Evolutionary conservation across 2,113 vertebrate genomes (phyloP), one percentile per base, ranked within the genome.

Genomic region (Pitta sordida): DNA sequence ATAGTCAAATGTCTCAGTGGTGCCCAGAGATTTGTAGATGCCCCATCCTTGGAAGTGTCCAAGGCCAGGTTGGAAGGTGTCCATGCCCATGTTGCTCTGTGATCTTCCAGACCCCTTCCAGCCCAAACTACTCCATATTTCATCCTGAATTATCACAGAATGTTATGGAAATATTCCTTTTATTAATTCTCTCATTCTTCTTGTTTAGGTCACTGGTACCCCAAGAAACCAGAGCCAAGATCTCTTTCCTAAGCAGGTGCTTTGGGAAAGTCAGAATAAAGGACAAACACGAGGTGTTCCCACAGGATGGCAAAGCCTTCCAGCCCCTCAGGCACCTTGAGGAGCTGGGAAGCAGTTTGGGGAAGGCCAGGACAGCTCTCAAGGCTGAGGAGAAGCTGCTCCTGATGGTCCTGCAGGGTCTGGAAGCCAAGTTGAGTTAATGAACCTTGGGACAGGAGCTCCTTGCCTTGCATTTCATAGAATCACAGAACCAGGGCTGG

Each of bases 281-380:
- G 75, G 36, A 63, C 51, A 60, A 85, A 60, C 21, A 56, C 43
- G 17, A 68, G 44, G 52, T 32, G 51, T 11, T 70, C 41, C 68
- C 2, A 1, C 7, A 30, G 36, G 34, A 48, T 4, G 29, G 9
- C 7, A 15, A 48, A 69, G 34, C 1, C 0, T 37, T 41, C 37
- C 49, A 48, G 52, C 60, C 17, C 29, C 52, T 65, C 18, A 79
- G 24, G 13, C 27, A n/a, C 14, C 30, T 14, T 29, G 49, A n/a
- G 30, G 13, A 44, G 24, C 32, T 56, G 21, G 24, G 51, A 56
- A 26, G 11, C 27, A 62, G 36, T 13, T 58, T 15, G 13, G 29
- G 43, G 43, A 78, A 56, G 16, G 34, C 34, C 55, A 24, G 55
- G 49, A 59, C 4, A 30, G 13, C 32, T 43, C 41, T 48, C 52